Percentiles rank a stretch among this genome's conserved stretches.
Conservation (phyloP, 2,797 vertebrate species). For the Lepus oiostolus region DNA sequence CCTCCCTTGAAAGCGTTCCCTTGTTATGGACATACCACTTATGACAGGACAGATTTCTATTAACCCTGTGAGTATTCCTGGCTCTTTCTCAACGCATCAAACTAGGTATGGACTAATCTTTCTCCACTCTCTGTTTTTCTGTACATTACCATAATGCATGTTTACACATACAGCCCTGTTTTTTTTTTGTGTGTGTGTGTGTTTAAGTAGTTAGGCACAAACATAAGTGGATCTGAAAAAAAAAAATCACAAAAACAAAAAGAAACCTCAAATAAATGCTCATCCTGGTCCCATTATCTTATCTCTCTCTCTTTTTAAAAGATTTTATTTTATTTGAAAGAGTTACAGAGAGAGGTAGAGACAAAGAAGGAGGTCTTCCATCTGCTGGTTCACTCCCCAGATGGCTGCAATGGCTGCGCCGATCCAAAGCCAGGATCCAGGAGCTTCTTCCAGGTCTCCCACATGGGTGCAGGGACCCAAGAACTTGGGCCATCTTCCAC, state of each 20-base stretch:
- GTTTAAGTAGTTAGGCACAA: neutral
- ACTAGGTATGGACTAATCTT: neutral
- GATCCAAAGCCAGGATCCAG: too few species aligned
- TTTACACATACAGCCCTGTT: neutral
- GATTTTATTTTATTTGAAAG: too few species aligned
- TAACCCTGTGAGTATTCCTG: neutral
- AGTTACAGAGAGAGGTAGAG: too few species aligned
- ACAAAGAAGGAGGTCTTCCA: too few species aligned
- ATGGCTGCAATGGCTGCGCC: too few species aligned
- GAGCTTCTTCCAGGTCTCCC: too few species aligned
- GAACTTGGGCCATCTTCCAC: too few species aligned
- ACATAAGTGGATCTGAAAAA: neutral
- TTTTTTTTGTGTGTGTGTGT: neutral
- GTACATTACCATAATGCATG: neutral
- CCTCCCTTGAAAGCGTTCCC: slow-evolving; percentile 47
- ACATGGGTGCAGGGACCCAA: too few species aligned
- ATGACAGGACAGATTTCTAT: neutral
- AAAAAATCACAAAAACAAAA: neutral
- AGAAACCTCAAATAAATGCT: neutral
- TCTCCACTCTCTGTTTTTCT: neutral
- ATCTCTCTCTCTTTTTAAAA: neutral
- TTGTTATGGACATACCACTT: neutral
- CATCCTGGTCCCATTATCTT: neutral
- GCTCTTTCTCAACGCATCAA: slow-evolving; percentile 54
- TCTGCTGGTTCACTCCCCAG: too few species aligned